phyloP scores from a whole-genome alignment of 2,113 vertebrate species.

The Mormyrus lacerda region DNA sequence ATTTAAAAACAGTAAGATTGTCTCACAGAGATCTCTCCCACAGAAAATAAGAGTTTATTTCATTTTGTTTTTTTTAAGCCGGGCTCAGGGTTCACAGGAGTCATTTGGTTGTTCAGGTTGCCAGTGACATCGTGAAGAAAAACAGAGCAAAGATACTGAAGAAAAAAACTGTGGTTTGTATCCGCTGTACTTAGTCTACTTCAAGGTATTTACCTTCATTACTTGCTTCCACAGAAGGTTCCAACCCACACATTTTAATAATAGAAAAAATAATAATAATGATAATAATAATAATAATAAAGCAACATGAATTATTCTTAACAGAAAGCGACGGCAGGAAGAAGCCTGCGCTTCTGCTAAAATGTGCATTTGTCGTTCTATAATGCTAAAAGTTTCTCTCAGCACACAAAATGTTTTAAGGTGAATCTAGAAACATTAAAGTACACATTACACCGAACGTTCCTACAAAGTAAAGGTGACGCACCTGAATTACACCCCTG shows the following conservation, averaged over 20 bases:
- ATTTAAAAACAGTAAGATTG: conserved; percentile 22
- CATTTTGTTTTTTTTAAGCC: not conserved
- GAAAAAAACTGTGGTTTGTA: not conserved
- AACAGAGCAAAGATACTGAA: not conserved
- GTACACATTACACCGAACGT: not conserved
- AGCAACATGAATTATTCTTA: too few relatives aligned
- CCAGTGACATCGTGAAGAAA: not conserved
- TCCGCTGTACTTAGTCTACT: not conserved
- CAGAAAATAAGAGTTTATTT: conserved; percentile 19
- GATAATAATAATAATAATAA: too few relatives aligned
- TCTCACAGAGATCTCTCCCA: conserved; percentile 24
- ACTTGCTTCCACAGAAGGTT: not conserved
- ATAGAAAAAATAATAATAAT: too few relatives aligned
- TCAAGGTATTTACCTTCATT: not conserved
- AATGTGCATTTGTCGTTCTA: not conserved
- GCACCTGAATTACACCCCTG: not conserved
- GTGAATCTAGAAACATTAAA: not conserved
- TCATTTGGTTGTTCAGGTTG: conserved; percentile 14
- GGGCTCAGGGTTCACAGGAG: conserved; percentile 15
- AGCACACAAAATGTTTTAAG: not conserved
- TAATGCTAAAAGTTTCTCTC: not conserved
- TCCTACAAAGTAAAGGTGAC: not conserved
- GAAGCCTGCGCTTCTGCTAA: not conserved
- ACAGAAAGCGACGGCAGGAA: not conserved
- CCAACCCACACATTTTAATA: not conserved